A percentile compares a stretch with the other conserved stretches of the same genome.
These are phyloP conservation scores for Pseudomyrmex concolor DNA, from an alignment of 1,140 invertebrate genomes.

Conservation along the genomic window DNA sequence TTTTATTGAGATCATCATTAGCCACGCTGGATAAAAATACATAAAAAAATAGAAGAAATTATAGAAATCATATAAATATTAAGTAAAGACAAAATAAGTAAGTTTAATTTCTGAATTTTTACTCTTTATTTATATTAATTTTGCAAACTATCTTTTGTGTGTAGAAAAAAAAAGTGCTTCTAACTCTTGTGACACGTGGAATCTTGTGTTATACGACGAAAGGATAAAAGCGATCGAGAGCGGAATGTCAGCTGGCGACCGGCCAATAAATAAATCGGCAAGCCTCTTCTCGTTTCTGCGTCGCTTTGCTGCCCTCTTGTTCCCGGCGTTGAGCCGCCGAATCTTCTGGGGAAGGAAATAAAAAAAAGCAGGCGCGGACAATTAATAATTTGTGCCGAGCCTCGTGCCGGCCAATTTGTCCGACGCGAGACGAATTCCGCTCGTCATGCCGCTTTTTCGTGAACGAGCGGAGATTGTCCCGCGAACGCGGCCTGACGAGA, in stretches of 20 bases:
- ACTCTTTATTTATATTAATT: too few species aligned
- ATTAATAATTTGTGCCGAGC: slow-evolving; percentile 83
- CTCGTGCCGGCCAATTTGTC: slow-evolving; percentile 81
- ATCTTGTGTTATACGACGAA: not conserved
- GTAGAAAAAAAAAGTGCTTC: not conserved
- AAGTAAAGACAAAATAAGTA: too few species aligned
- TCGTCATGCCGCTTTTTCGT: slow-evolving; percentile 43
- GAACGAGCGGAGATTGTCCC: slow-evolving; percentile 66
- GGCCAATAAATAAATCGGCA: slow-evolving; percentile 82
- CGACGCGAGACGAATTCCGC: slow-evolving; percentile 68
- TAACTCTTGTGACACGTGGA: not conserved
- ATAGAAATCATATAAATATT: too few species aligned
- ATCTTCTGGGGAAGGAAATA: slow-evolving; percentile 59
- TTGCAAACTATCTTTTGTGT: too few species aligned
- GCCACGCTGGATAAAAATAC: too few species aligned
- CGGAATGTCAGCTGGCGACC: slow-evolving; percentile 31
- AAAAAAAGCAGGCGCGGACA: slow-evolving; percentile 72
- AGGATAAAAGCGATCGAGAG: not conserved
- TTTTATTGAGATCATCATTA: too few species aligned
- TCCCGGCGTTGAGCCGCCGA: not conserved
- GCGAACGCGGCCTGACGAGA: slow-evolving; percentile 18
- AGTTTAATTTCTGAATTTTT: too few species aligned
- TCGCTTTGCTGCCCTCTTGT: slow-evolving; percentile 33
- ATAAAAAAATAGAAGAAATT: too few species aligned
- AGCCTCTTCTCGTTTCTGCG: slow-evolving; percentile 17